phyloP scores from a whole-genome alignment of 2,888 invertebrate genomes.

The Caradrina clavipalpis region DNA sequence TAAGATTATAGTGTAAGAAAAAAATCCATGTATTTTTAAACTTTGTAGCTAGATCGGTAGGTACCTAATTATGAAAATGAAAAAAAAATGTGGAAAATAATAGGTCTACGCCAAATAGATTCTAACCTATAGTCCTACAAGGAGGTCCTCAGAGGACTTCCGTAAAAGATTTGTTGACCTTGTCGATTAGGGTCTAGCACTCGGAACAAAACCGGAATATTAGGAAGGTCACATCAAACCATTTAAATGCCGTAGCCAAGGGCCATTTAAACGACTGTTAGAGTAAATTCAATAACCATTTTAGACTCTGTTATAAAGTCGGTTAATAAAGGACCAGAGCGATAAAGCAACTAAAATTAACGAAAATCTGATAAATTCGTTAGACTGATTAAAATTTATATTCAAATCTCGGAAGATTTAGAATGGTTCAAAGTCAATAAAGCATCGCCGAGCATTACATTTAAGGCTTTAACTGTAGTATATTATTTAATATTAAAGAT shows the following conservation, averaged over 20 bases:
- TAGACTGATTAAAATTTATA: slow-evolving; percentile 51
- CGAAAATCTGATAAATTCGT: slow-evolving; percentile 48
- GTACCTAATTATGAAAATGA: neutral
- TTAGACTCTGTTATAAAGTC: slow-evolving; percentile 41
- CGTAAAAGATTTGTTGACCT: slow-evolving; percentile 64
- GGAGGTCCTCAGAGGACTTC: slow-evolving; percentile 59
- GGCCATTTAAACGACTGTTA: slow-evolving; percentile 36
- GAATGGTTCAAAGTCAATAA: slow-evolving; percentile 72
- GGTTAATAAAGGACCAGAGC: slow-evolving; percentile 33
- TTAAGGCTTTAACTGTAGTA: slow-evolving; percentile 87
- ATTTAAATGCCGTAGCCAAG: slow-evolving; percentile 47
- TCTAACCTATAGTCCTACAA: slow-evolving; percentile 28
- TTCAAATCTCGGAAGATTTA: slow-evolving; percentile 52
- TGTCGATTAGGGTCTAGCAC: slow-evolving; percentile 58
- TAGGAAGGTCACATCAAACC: slow-evolving; percentile 53
- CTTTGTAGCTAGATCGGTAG: neutral
- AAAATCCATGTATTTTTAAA: neutral
- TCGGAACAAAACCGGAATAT: slow-evolving; percentile 65
- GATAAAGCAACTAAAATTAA: slow-evolving; percentile 46
- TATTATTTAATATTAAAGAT: slow-evolving; percentile 91
- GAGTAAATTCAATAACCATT: slow-evolving; percentile 40
- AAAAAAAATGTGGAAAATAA: slow-evolving; percentile 4
- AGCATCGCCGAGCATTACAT: slow-evolving; percentile 76
- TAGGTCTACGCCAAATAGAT: slow-evolving; percentile 11
- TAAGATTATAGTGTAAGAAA: neutral